Conservation (phyloP, 2,888 invertebrate genomes). For the Parthenolecanium corni region DNA sequence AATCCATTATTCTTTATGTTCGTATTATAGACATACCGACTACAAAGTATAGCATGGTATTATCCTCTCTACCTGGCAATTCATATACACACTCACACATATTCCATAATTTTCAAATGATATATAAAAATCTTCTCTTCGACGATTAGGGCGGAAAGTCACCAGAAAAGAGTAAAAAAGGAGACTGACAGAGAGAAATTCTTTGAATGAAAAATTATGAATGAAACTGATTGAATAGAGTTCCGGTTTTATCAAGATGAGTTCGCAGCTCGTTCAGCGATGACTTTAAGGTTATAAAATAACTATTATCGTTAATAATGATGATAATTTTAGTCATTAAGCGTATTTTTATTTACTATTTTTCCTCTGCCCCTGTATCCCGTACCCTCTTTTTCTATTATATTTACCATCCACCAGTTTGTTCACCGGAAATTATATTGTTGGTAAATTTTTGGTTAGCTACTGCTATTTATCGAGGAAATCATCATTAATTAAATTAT, state of each 20-base stretch:
- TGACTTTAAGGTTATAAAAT: slow-evolving; percentile 6
- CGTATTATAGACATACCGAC: slow-evolving; percentile 10
- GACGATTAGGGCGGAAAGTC: too few relatives aligned
- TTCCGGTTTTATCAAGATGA: slow-evolving; percentile 10
- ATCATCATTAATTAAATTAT: too few relatives aligned
- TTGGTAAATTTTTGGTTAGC: too few relatives aligned
- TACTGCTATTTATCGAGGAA: too few relatives aligned
- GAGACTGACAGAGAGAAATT: background rate
- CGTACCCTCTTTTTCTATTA: too few relatives aligned
- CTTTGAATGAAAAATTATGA: slow-evolving; percentile 1
- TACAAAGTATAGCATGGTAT: background rate
- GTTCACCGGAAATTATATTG: too few relatives aligned
- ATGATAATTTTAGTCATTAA: background rate
- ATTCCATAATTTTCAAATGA: background rate
- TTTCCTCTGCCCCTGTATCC: too few relatives aligned
- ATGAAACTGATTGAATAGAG: slow-evolving; percentile 8
- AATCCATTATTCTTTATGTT: slow-evolving; percentile 9
- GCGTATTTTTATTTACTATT: too few relatives aligned
- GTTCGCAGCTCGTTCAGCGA: slow-evolving; percentile 1
- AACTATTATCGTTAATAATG: background rate
- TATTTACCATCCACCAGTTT: too few relatives aligned
- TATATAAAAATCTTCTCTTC: slow-evolving; percentile 2
- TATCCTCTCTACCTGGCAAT: too few relatives aligned
- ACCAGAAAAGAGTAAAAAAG: too few relatives aligned
- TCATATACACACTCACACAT: too few relatives aligned